These are phyloP conservation scores for Ferdinandea cuprea DNA, from an alignment of 2,888 invertebrate genomes.

Conservation along the genomic window DNA sequence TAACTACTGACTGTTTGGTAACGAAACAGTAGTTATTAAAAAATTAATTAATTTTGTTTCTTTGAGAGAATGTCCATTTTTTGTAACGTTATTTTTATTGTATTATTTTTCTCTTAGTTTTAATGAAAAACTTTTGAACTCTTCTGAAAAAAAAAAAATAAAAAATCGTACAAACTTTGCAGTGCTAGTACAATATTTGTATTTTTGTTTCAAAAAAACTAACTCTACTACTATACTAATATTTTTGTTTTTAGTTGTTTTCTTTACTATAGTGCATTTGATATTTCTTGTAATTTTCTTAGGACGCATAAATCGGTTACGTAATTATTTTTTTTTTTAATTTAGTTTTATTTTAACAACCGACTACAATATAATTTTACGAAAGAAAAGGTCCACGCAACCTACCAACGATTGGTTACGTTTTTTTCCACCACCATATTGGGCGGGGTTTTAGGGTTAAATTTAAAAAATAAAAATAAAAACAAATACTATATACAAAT, in stretches of 20 bases:
- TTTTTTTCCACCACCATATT: constrained; percentile 42
- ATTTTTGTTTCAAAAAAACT: constrained; percentile 21
- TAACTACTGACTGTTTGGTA: constrained; percentile 82
- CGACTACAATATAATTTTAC: constrained; percentile 19
- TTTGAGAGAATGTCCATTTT: constrained; percentile 70
- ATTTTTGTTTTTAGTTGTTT: constrained; percentile 38
- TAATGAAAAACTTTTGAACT: constrained; percentile 35
- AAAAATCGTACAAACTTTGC: constrained; percentile 31
- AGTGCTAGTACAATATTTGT: constrained; percentile 49
- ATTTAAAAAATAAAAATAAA: constrained; percentile 27
- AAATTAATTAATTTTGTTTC: constrained; percentile 44
- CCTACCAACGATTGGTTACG: constrained; percentile 58
- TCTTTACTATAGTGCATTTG: constrained; percentile 63
- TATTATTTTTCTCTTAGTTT: constrained; percentile 22
- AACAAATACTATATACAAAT: constrained; percentile 17
- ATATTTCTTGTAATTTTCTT: constrained; percentile 34
- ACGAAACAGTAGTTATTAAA: constrained; percentile 69
- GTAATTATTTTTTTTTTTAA: constrained; percentile 15
- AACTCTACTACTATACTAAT: constrained; percentile 42
- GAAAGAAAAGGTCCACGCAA: constrained; percentile 59
- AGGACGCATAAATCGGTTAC: constrained; percentile 31
- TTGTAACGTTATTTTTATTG: constrained; percentile 44
- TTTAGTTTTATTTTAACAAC: background rate
- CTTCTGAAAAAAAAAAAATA: constrained; percentile 4
- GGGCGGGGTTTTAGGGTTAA: constrained; percentile 58